Evolutionary conservation across 2,888 invertebrate genomes (phyloP), one percentile per base, ranked within the genome.

Genomic region (Synergus itoensis): DNA sequence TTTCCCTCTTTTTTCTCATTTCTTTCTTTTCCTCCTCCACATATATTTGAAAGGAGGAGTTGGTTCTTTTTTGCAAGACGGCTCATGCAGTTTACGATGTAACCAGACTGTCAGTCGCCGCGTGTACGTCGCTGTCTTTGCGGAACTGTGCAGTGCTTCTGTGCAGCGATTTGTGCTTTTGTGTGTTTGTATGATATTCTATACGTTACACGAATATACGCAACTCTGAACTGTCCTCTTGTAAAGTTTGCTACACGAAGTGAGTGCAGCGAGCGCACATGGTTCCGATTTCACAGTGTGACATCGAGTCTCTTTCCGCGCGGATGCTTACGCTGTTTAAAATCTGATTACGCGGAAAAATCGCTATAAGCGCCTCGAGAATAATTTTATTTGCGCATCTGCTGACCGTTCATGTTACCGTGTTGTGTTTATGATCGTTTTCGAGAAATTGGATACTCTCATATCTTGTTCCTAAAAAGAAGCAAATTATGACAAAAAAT

Each of bases 221-320:
- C 69, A 69, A 69, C 48, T 21, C 48, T 48, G n/a, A 73, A 73
- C 48, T 53, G 69, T 73, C 36, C 36, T 48, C 69, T 53, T 53
- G 53, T 73, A 73, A 57, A 76, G 43, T 14, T 36, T 79, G 60
- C 62, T 62, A n/a, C 60, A 48, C 77, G 64, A 64, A 48, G 16
- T 48, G 69, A 28, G 69, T 73, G 53, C 73, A 21, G 57, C 36
- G 57, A 28, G 67, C 83, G 80, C 85, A 85, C 85, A 83, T 85
- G 85, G 79, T 84, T 83, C 80, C 82, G 83, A 85, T 85, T 84
- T 84, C 79, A 80, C 84, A 84, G 84, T 84, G 79, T 77, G 67
- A 48, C 65, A 78, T 62, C 83, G 81, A 67, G 83, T 81, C 84
- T 84, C 80, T 80, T 81, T 79, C 78, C 76, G 81, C 81, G 81